Evolutionary conservation across 2,888 invertebrate species (phyloP).

Genomic region (Barypeithes pellucidus): DNA sequence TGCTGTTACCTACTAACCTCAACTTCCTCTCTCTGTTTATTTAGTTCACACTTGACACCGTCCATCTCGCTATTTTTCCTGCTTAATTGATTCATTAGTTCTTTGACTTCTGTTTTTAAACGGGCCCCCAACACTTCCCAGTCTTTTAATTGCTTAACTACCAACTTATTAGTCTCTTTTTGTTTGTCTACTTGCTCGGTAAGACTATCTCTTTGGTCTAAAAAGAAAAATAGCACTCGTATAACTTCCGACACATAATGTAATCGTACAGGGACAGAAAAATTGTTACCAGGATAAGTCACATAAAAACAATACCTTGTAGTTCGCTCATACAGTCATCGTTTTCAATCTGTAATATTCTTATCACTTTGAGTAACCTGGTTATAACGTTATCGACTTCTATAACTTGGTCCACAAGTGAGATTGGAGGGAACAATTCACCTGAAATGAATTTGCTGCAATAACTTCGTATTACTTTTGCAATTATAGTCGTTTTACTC

Average conservation of each 20-base stretch:
- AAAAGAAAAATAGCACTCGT: background rate
- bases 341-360: constrained; percentile 82
- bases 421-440: constrained; percentile 70
- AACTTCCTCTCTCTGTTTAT: constrained; percentile 74
- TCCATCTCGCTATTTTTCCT: constrained; percentile 73
- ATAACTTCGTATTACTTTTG: too few species aligned
- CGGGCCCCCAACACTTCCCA: constrained; percentile 74
- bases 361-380: constrained; percentile 80
- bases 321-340: constrained; percentile 79
- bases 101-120: constrained; percentile 74
- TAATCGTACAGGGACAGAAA: too few species aligned
- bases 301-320: constrained; percentile 65
- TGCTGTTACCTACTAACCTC: constrained; percentile 70
- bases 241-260: too few species aligned
- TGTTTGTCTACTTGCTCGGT: constrained; percentile 68
- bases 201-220: constrained; percentile 74
- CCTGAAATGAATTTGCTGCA: constrained; percentile 38
- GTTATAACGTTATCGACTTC: constrained; percentile 84
- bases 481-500: too few species aligned
- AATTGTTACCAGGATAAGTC: background rate
- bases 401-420: constrained; percentile 82
- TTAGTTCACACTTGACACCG: constrained; percentile 72
- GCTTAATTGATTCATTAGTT: constrained; percentile 72
- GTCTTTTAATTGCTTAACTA: constrained; percentile 72
- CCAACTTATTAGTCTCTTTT: constrained; percentile 68